phyloP scores from a whole-genome alignment of 2,888 invertebrate species.

The Thymelicus sylvestris region DNA sequence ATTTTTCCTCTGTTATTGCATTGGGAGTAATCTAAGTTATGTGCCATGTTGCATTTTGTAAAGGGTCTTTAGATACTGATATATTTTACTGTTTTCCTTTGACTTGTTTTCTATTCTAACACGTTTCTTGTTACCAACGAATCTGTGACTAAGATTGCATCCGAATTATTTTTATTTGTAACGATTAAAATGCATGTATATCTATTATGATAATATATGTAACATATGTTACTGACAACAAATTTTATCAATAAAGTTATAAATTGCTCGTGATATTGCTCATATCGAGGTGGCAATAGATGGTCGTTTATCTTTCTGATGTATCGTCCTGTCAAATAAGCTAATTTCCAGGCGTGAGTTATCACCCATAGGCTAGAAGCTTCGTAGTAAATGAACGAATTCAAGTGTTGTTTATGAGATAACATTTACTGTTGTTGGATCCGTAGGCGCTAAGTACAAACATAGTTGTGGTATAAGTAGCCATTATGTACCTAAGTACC shows the following conservation, averaged over 20 bases:
- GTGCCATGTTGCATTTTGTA: slow-evolving; percentile 28
- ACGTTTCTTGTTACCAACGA: slow-evolving; percentile 16
- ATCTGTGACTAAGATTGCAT: slow-evolving; percentile 30
- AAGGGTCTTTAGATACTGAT: not conserved
- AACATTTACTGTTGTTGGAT: slow-evolving; percentile 69
- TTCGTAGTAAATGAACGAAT: slow-evolving; percentile 67
- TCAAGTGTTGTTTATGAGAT: slow-evolving; percentile 69
- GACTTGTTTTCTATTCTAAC: slow-evolving; percentile 9
- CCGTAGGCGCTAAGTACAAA: slow-evolving; percentile 38
- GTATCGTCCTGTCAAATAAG: slow-evolving; percentile 71
- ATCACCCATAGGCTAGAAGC: slow-evolving; percentile 64
- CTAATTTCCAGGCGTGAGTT: slow-evolving; percentile 60
- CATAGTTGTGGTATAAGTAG: not conserved
- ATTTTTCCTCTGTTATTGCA: slow-evolving; percentile 11
- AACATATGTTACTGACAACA: slow-evolving; percentile 50
- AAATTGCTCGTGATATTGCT: slow-evolving; percentile 54
- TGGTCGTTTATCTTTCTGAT: slow-evolving; percentile 66
- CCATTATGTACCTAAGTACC: not conserved
- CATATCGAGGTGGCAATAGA: slow-evolving; percentile 55
- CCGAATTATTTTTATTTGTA: slow-evolving; percentile 9
- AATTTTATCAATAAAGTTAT: slow-evolving; percentile 51
- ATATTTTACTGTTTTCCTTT: slow-evolving; percentile 15
- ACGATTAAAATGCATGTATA: slow-evolving; percentile 35
- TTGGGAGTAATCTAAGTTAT: not conserved
- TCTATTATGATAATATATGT: slow-evolving; percentile 37